Evolutionary conservation across 2,797 vertebrate species (phyloP).

Genomic region (Paedocypris micromegethes): DNA sequence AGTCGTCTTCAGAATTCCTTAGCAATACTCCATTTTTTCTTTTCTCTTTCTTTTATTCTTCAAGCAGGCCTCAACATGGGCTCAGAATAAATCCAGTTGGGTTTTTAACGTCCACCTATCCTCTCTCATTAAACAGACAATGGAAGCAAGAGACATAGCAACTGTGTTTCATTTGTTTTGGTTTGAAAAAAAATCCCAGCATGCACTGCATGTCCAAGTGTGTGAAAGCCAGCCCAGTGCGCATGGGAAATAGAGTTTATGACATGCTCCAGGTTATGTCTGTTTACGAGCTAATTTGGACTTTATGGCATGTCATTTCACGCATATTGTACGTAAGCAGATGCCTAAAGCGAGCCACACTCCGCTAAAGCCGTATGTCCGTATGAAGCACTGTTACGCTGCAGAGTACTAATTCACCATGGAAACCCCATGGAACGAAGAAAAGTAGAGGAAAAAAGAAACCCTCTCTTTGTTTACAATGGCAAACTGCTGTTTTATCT

Average conservation of each 20-base stretch:
- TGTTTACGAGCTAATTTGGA: slow-evolving; percentile 21
- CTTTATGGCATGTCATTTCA: slow-evolving; percentile 17
- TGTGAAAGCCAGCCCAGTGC: neutral
- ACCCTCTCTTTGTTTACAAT: slow-evolving; percentile 20
- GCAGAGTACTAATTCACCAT: slow-evolving; percentile 31
- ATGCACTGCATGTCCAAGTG: slow-evolving; percentile 1
- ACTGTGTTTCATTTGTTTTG: slow-evolving; percentile 2
- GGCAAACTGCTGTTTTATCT: slow-evolving; percentile 30
- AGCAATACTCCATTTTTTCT: neutral
- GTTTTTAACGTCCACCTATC: neutral
- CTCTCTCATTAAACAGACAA: neutral
- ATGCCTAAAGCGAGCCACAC: slow-evolving; percentile 12
- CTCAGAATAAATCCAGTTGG: no score
- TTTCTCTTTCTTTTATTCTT: slow-evolving; percentile 9
- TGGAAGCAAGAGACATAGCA: neutral
- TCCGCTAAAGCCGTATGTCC: neutral
- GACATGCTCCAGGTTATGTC: slow-evolving; percentile 11
- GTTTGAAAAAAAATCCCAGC: slow-evolving; percentile 2
- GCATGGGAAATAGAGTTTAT: neutral
- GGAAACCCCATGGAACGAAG: slow-evolving; percentile 16
- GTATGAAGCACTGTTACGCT: neutral
- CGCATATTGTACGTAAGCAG: slow-evolving; percentile 16
- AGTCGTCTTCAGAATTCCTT: neutral
- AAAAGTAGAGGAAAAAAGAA: slow-evolving; percentile 8
- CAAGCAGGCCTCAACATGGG: neutral